Percentiles rank a stretch among this genome's conserved stretches.
Conservation (phyloP, 2,888 invertebrate genomes). For the Drosophila melanocephala region DNA sequence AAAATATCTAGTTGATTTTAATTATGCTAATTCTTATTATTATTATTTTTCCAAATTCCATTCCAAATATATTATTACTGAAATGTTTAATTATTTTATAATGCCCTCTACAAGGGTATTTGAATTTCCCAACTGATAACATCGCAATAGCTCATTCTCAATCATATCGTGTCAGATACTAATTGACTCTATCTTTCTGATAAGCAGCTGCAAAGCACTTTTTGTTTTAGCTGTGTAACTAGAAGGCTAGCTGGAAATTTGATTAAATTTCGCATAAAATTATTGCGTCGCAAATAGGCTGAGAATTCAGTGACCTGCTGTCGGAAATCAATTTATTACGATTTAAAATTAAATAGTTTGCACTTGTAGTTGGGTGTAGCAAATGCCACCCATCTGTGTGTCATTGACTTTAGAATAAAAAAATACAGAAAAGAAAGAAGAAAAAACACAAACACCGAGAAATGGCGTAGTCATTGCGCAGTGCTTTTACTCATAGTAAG, state of each 20-base stretch:
- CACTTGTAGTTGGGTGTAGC: constrained; percentile 28
- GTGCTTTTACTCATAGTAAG: constrained; percentile 23
- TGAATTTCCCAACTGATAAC: constrained; percentile 12
- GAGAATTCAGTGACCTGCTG: constrained; percentile 21
- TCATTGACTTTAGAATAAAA: constrained; percentile 54
- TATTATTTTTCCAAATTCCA: background rate
- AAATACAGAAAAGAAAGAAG: background rate
- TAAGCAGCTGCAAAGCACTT: constrained; percentile 21
- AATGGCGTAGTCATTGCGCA: constrained; percentile 14
- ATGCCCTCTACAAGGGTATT: constrained; percentile 1
- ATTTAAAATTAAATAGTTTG: constrained; percentile 24
- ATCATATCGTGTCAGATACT: constrained; percentile 9
- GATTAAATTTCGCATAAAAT: constrained; percentile 25
- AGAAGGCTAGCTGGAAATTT: constrained; percentile 6
- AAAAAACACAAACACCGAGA: background rate
- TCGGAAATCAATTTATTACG: constrained; percentile 40
- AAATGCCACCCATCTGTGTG: constrained; percentile 25
- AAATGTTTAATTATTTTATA: background rate
- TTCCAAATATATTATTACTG: background rate
- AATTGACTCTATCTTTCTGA: constrained; percentile 24
- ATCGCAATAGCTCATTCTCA: constrained; percentile 1
- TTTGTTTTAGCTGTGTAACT: background rate
- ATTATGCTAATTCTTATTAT: background rate
- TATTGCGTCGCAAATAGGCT: constrained; percentile 28
- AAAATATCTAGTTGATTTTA: background rate